Conservation (phyloP, 1,140 invertebrate species). For the Drosophila truncata region DNA sequence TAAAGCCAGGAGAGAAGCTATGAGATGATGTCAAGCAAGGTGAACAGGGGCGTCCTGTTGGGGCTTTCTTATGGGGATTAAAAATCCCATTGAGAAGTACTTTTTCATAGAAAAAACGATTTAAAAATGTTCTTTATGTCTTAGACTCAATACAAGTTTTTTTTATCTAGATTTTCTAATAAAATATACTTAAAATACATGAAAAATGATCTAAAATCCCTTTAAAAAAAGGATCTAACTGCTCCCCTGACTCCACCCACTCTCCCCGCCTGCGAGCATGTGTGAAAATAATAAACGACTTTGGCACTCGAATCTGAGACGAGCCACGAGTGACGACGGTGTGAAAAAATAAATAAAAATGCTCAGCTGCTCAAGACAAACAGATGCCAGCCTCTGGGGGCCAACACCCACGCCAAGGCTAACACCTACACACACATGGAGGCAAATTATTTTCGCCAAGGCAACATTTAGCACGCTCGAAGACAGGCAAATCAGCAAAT, state of each 20-base stretch:
- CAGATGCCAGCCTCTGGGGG: conserved; percentile 47
- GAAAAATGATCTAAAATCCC: background rate
- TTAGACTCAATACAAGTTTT: no score
- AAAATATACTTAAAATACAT: background rate
- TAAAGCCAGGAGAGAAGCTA: background rate
- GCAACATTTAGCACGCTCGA: conserved; percentile 78
- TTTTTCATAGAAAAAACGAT: background rate
- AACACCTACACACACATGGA: conserved; percentile 4
- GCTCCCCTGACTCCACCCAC: conserved; percentile 6
- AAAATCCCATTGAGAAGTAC: no score
- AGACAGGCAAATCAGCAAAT: conserved; percentile 78
- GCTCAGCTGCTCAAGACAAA: conserved; percentile 72
- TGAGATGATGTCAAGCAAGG: background rate
- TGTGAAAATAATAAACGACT: conserved; percentile 83
- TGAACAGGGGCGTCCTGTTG: background rate
- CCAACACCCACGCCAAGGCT: conserved; percentile 13
- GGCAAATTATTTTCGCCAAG: conserved; percentile 77
- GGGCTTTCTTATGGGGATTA: background rate
- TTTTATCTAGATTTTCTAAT: background rate
- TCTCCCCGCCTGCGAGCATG: conserved; percentile 14
- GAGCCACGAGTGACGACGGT: conserved; percentile 4
- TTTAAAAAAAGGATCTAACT: no score
- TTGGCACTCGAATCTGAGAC: conserved; percentile 61
- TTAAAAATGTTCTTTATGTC: no score
- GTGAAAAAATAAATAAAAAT: conserved; percentile 78